Percentiles rank a stretch among this genome's conserved stretches.
Conservation (phyloP, 1,140 invertebrate species). For the Drosophila leontia region DNA sequence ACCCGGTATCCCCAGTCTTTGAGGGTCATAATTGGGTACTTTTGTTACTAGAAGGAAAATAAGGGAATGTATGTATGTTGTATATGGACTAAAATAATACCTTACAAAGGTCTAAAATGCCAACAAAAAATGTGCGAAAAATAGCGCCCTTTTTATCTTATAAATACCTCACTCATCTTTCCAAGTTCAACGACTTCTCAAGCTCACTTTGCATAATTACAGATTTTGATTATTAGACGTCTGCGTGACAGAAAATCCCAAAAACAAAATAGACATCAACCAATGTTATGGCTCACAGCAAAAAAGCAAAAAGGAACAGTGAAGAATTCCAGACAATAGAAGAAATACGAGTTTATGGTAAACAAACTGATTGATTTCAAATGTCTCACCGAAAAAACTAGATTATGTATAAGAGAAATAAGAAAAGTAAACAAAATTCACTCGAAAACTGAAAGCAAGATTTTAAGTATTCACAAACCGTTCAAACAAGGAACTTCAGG, state of each 20-base stretch:
- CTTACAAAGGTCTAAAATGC: too few relatives aligned
- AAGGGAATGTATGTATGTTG: neutral
- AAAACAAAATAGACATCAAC: constrained; percentile 14
- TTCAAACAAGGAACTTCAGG: too few relatives aligned
- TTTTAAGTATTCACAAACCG: neutral
- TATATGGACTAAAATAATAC: too few relatives aligned
- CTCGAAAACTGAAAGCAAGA: neutral
- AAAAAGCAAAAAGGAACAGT: constrained; percentile 16
- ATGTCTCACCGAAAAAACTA: neutral
- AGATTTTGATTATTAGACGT: constrained; percentile 21
- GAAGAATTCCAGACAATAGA: constrained; percentile 4
- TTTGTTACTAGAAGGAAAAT: neutral
- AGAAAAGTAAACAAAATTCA: neutral
- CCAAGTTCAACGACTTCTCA: constrained; percentile 45
- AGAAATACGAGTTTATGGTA: constrained; percentile 28
- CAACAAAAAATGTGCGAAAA: too few relatives aligned
- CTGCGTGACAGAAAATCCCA: constrained; percentile 13
- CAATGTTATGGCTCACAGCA: constrained; percentile 5
- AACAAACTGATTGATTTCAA: constrained; percentile 15
- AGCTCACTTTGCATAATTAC: constrained; percentile 35
- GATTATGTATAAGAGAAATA: too few relatives aligned
- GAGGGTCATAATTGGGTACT: constrained; percentile 39
- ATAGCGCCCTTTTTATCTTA: neutral
- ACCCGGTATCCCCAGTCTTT: constrained; percentile 68
- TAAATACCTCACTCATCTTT: neutral